These are phyloP conservation scores for Patella vulgata DNA, from an alignment of 1,140 invertebrate species.

Conservation along the genomic window DNA sequence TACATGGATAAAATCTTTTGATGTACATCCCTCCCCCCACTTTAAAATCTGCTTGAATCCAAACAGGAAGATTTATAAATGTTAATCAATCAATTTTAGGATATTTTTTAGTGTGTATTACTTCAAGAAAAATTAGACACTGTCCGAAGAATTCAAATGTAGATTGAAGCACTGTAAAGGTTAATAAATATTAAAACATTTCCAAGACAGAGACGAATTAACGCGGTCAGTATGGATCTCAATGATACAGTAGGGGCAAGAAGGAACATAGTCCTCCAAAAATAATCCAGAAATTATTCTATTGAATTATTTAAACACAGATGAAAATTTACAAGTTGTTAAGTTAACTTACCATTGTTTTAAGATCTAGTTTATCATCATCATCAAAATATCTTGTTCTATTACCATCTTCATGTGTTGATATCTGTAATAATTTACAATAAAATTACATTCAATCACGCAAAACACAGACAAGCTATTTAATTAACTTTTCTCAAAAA, in stretches of 20 bases:
- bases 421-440: conserved; percentile 57
- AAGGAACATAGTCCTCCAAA: no score
- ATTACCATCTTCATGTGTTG: conserved; percentile 77
- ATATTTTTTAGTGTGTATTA: no score
- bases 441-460: neutral
- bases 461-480: neutral
- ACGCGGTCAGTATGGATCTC: neutral
- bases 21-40: no score
- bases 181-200: neutral
- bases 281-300: no score
- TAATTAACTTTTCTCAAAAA: no score
- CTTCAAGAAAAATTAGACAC: no score
- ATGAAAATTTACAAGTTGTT: neutral
- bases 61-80: no score
- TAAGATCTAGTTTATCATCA: conserved; percentile 88
- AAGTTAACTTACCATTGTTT: conserved; percentile 79
- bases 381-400: conserved; percentile 87
- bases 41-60: no score
- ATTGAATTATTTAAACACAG: no score
- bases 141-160: neutral
- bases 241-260: no score
- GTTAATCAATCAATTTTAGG: no score
- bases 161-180: neutral
- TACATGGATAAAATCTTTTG: no score
- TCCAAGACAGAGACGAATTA: neutral